Base-by-base conservation (phyloP, 2,113 vertebrate genomes). In the Ailurus styani region DNA sequence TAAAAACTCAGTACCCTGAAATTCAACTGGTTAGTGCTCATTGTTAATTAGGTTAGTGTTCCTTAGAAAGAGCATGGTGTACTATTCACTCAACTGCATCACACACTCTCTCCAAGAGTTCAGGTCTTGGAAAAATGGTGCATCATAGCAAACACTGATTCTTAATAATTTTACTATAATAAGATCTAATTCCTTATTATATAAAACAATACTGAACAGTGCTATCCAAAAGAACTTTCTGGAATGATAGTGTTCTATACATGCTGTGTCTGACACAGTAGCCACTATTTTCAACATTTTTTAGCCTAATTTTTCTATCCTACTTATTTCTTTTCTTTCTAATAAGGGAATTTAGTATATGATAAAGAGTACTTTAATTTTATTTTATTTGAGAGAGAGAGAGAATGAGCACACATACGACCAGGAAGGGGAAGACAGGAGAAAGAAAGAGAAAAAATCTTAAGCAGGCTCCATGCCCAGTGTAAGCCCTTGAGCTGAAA, bases 71-170 rank as follows among this genome's bases (percentile, higher is more conserved):
- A 91, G 37, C 42, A 95, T 7, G 13, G 25, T 88, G 3, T 87
- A 70, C 21, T 93, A 27, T 37, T 91, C 90, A 96, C n/a, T 81
- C 2, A 2, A 91, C 13, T 89, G 1, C 40, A 93, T 55, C 62
- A 95, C 1, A 88, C 7, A 91, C 6, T 68, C 20, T 90, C 82
- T 93, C 25, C 27, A 75, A 75, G 45, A 94, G 14, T 47, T 21
- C 45, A 95, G 23, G n/a, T 92, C 47, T 60, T 75, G 57, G 91
- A 95, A 91, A 93, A 95, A 91, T 11, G 77, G 20, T 68, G 25
- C 31, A 27, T 86, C 37, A 95, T 85, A 91, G 64, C 40, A 68
- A 93, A 88, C 15, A 85, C 11, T 68, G 54, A 34, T 54, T 94
- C 70, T 52, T 64, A 87, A 84, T 84, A 73, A 42, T 87, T 90